These are phyloP conservation scores for Peribatodes rhomboidaria DNA, from an alignment of 2,888 invertebrate species.

Conservation along the genomic window DNA sequence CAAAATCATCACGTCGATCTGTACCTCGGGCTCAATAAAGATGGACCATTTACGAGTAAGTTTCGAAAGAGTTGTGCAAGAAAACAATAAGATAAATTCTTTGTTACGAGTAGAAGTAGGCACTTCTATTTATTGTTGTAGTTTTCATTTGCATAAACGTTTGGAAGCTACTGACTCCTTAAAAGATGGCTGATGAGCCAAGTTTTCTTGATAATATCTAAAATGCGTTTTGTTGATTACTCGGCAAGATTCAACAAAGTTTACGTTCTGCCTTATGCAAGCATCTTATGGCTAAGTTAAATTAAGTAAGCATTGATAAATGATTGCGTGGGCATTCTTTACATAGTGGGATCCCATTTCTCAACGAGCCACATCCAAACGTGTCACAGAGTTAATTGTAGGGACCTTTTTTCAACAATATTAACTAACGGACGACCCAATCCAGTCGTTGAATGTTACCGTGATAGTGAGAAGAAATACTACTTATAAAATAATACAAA, in stretches of 20 bases:
- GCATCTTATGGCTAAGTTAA: too few species aligned
- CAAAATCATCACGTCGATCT: conserved; percentile 19
- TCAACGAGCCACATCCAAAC: too few species aligned
- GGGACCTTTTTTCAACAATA: too few species aligned
- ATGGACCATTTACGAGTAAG: conserved; percentile 6
- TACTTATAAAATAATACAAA: too few species aligned
- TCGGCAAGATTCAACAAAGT: not conserved
- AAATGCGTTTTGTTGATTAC: not conserved
- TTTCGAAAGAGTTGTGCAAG: conserved; percentile 18
- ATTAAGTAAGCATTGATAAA: too few species aligned
- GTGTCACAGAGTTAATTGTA: too few species aligned
- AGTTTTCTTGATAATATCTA: conserved; percentile 15
- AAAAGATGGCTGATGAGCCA: conserved; percentile 8
- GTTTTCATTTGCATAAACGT: conserved; percentile 19
- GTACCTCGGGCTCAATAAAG: conserved; percentile 2
- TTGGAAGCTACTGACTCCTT: conserved; percentile 17
- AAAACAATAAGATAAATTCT: conserved; percentile 11
- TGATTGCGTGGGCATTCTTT: not conserved
- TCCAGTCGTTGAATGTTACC: too few species aligned
- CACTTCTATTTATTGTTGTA: conserved; percentile 8
- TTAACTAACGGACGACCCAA: too few species aligned
- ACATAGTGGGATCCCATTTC: too few species aligned
- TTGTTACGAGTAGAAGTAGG: conserved; percentile 3
- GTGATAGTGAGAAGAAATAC: too few species aligned
- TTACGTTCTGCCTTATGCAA: not conserved